Base-by-base conservation (phyloP, 2,113 vertebrate genomes). In the Erinaceus europaeus region DNA sequence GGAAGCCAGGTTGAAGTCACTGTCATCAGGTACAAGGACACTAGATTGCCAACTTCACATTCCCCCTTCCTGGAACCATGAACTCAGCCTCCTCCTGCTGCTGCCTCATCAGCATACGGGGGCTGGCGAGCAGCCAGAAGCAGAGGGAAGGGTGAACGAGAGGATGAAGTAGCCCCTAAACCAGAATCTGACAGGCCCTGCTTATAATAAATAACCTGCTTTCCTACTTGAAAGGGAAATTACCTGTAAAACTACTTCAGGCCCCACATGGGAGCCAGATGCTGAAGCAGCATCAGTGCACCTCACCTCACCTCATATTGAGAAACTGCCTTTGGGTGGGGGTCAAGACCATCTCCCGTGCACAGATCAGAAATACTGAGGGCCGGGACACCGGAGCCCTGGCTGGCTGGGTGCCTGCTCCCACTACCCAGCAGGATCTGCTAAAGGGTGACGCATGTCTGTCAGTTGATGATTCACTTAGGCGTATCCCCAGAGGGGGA, bases 201-300 rank as follows among this genome's bases (percentile, higher is more conserved):
- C 62, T 61, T 69, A 50, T 1, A 72, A 9, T 36, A 25, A 38
- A 44, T 48, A 11, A 48, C 44, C 71, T 72, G 29, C 67, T 91
- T 84, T 76, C 57, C 74, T 88, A 9, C n/a, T 38, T 42, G 62
- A 69, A 75, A 91, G 40, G 27, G 21, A 40, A 34, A 59, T 61
- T 76, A 32, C 44, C 46, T 86, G 32, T 74, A 29, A 57, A 55
- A 69, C 13, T 14, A 7, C n/a, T 42, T 74, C 10, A 75, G 69
- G 59, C 36, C 71, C 79, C 57, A 9, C 78, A 2, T 25, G 38
- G 42, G 38, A 79, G 62, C 61, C 76, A 53, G 68, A 12, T 57
- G 75, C 73, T 81, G 40, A 83, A 83, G 52, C 75, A 83, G 52
- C 75, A 27, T 68, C 76, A 12, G n/a, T n/a, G n/a, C n/a, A n/a